Evolutionary conservation across 2,113 vertebrate genomes (phyloP), one percentile per base, ranked within the genome.

Genomic region (Pseudolaguvia tuberculata): DNA sequence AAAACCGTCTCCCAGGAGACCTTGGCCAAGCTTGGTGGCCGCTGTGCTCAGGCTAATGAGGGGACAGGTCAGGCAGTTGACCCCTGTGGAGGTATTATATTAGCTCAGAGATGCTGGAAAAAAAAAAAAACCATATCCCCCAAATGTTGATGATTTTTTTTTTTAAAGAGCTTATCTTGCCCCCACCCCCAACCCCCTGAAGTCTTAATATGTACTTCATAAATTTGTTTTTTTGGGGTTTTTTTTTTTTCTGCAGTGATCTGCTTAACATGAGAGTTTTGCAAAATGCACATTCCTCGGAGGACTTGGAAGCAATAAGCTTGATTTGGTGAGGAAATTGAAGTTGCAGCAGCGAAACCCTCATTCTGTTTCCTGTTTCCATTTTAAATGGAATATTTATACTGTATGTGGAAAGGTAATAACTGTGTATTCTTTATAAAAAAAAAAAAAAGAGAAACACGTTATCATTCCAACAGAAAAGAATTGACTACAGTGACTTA

Each of bases 1-100:
- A 61, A 67, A 63, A 18, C n/a, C 4, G 23, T 69, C 74, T 67
- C 59, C 25, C 8, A 68, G 70, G 78, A 76, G 47, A 80, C 55
- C 61, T 20, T 20, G 35, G 45, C 31, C 52, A 63, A 39, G 47
- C 51, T 52, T 25, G 7, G 68, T 31, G 55, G 31, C 47, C 15
- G 10, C 27, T 48, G 62, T 18, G 71, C 39, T 50, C 29, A 7
- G 52, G 68, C 35, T 75, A 66, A 81, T 70, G 66, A 80, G 74
- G 47, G 53, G 48, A 59, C 59, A 6, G 67, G 72, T 74, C 66
- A 78, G 52, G 23, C 39, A 39, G 25, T 55, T 65, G 75, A 80
- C 65, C 70, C 42, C 11, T 23, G 50, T 70, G 62, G 27, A 62
- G 39, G 14, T 45, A 48, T 3, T 25, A 12, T 1, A 29, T n/a